Percentiles rank a stretch among this genome's conserved stretches.
These are phyloP conservation scores for Lepilemur septentrionalis DNA, from an alignment of 2,797 vertebrate species.

Conservation along the genomic window DNA sequence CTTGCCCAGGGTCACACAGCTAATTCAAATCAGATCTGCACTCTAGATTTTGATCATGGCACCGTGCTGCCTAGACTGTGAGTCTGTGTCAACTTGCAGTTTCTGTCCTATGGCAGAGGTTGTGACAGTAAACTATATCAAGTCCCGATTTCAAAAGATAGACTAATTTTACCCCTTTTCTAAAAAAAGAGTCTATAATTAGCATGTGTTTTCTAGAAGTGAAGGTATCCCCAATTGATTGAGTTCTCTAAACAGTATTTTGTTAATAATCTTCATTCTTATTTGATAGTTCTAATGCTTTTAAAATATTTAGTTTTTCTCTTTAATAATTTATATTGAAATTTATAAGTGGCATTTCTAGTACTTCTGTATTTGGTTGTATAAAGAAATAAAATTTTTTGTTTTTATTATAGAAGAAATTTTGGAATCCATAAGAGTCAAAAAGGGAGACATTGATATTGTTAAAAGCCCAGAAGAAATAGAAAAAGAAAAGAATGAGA, in stretches of 20 bases:
- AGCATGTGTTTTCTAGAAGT: neutral
- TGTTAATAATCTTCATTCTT: neutral
- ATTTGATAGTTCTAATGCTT: neutral
- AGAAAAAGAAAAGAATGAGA: slow-evolving; percentile 85
- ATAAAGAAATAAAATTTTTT: slow-evolving; percentile 13
- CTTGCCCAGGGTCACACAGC: neutral
- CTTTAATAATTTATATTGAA: neutral
- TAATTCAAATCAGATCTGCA: neutral
- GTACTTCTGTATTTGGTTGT: slow-evolving; percentile 34
- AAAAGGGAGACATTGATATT: slow-evolving; percentile 92
- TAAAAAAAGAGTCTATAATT: neutral
- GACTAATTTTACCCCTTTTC: neutral
- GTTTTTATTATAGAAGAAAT: slow-evolving; percentile 92
- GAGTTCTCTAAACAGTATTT: neutral
- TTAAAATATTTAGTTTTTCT: neutral
- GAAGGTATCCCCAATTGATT: neutral
- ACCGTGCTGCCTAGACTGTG: neutral
- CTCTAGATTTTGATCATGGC: neutral
- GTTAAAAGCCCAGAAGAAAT: slow-evolving; percentile 90
- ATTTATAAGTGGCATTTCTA: slow-evolving; percentile 11
- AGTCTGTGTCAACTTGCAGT: neutral
- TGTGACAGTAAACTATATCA: neutral
- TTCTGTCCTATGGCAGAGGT: neutral
- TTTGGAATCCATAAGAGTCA: slow-evolving; percentile 90
- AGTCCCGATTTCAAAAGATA: neutral